Base-by-base conservation (phyloP, 2,113 vertebrate genomes). In the Tautogolabrus adspersus region DNA sequence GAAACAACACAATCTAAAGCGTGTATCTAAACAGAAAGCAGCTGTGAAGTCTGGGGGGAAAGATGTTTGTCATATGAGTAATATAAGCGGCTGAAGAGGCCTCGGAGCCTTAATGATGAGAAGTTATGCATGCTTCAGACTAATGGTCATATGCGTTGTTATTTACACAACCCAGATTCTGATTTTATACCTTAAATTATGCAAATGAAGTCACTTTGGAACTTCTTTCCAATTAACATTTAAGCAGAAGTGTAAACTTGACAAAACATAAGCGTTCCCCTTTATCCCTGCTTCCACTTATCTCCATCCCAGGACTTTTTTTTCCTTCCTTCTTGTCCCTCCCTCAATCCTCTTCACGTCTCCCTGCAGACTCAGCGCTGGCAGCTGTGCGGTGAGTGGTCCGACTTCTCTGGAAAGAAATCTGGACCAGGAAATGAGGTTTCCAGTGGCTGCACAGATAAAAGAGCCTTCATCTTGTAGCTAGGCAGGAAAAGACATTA, bases 401-500 rank as follows among this genome's bases (percentile, higher is more conserved):
- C 11, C 0, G 34, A 84, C 19, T 65, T 34, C 49, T 37, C 69
- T 81, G 84, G 83, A 91, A 82, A 85, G 81, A 72, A 92, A 90
- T 16, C 82, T 40, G 44, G 57, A 88, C 71, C 19, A 75, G 86
- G 83, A 93, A 93, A 91, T 92, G 61, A 93, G 79, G 72, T 93
- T 94, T 91, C 89, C 90, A 91, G 88, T 65, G 68, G 47, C 54
- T 72, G 82, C 54, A 55, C 74, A 82, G 87, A 93, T 88, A 83
- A 89, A 89, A 92, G 61, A 10, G n/a, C 44, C 79, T 81, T 68
- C 52, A 79, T 86, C 75, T 78, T 74, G 46, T 44, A 37, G 62
- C 61, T 67, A 67, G 55, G 73, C 89, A 87, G 91, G 89, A 85
- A 92, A 93, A 93, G 30, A 80, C 77, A 87, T 90, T 85, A 91